These are phyloP conservation scores for Pelusios castaneus DNA, from an alignment of 2,113 vertebrate species.

Conservation along the genomic window DNA sequence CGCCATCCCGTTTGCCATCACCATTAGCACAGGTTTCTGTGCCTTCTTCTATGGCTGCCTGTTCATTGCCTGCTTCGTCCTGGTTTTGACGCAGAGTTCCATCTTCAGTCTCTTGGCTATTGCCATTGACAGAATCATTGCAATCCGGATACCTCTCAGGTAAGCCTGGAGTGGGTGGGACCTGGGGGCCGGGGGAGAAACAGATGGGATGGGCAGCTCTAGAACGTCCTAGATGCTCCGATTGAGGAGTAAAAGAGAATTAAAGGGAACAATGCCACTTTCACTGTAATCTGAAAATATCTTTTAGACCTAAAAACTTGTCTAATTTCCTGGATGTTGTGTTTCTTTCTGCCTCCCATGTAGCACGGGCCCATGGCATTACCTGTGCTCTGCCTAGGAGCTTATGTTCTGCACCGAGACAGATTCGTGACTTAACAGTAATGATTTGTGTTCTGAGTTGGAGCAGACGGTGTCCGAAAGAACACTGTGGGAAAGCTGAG, in stretches of 20 bases:
- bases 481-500: not conserved
- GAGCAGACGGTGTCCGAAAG: not conserved
- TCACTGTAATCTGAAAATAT: not conserved
- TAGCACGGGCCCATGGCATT: not conserved
- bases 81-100: slow-evolving; percentile 96
- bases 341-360: not conserved
- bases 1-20: slow-evolving; percentile 93
- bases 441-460: not conserved
- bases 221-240: not conserved
- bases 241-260: not conserved
- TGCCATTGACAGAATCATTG: slow-evolving; percentile 94
- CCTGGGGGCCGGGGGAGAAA: not conserved
- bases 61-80: slow-evolving; percentile 95
- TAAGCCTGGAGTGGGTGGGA: slow-evolving; percentile 39
- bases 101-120: slow-evolving; percentile 98
- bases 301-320: not conserved
- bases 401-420: not conserved
- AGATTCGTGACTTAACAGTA: accelerated
- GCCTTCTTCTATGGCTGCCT: slow-evolving; percentile 95
- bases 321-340: not conserved
- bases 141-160: slow-evolving; percentile 95
- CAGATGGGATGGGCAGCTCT: not conserved
- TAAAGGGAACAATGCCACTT: not conserved
- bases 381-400: accelerated
- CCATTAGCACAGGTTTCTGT: slow-evolving; percentile 96